These are phyloP conservation scores for Aplocera efformata DNA, from an alignment of 2,888 invertebrate species.

Conservation along the genomic window DNA sequence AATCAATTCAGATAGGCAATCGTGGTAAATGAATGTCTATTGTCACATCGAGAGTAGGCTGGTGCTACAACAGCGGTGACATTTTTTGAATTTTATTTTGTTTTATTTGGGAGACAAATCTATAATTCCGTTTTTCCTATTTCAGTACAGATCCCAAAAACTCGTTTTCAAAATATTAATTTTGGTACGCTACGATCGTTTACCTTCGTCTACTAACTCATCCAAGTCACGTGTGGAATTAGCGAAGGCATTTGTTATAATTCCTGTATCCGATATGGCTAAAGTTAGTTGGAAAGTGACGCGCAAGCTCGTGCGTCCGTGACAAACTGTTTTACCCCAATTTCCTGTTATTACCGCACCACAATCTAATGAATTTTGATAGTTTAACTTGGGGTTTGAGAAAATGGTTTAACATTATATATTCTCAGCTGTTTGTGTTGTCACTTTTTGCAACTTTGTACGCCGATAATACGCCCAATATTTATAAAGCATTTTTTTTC, in stretches of 20 bases:
- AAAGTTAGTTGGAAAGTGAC: conserved; percentile 21
- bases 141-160: no score
- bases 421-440: conserved; percentile 1
- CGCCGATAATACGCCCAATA: no score
- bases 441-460: not conserved
- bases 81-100: no score
- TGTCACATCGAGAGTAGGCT: no score
- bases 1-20: no score
- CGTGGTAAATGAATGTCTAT: no score
- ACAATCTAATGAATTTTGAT: conserved; percentile 21
- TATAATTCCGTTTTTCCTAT: no score
- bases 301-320: conserved; percentile 19
- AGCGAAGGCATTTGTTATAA: conserved; percentile 20
- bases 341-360: conserved; percentile 20
- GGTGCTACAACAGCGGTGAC: no score
- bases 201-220: conserved; percentile 3
- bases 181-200: no score
- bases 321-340: conserved; percentile 26
- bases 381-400: conserved; percentile 18
- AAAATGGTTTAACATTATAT: conserved; percentile 10
- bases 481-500: no score
- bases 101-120: no score
- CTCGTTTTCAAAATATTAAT: no score
- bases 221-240: conserved; percentile 20
- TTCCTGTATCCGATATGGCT: conserved; percentile 23